phyloP scores from a whole-genome alignment of 2,797 vertebrate species.

The Melanotaenia maccullochi region DNA sequence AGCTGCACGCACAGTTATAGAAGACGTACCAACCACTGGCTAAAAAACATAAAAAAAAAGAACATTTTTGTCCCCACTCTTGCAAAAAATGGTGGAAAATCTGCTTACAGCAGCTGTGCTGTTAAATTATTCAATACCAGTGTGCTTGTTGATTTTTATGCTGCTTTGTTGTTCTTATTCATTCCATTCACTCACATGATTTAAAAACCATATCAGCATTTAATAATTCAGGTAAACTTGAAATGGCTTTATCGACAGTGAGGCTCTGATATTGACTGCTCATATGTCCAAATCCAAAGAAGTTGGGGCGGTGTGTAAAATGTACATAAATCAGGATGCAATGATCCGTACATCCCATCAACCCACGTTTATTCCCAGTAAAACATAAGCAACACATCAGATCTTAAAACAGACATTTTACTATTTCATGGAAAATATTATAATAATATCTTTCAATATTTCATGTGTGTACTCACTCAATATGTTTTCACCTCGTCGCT shows the following conservation, averaged over 20 bases:
- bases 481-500: neutral
- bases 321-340: no score
- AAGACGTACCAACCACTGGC: slow-evolving; percentile 4
- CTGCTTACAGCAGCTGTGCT: slow-evolving; percentile 47
- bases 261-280: neutral
- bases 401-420: no score
- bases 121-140: slow-evolving; percentile 45
- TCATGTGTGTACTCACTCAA: no score
- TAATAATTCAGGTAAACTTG: slow-evolving; percentile 18
- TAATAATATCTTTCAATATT: no score
- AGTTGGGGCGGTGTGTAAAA: no score
- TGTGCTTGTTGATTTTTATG: slow-evolving; percentile 13
- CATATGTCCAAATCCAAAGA: no score
- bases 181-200: slow-evolving; percentile 17
- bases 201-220: slow-evolving; percentile 7
- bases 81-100: slow-evolving; percentile 41
- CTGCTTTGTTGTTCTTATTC: slow-evolving; percentile 36
- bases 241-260: neutral
- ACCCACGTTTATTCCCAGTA: no score
- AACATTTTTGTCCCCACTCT: slow-evolving; percentile 12
- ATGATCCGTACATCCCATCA: no score
- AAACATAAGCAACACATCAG: no score
- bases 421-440: no score
- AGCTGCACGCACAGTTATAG: neutral
- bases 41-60: slow-evolving; percentile 31